phyloP scores from a whole-genome alignment of 2,113 vertebrate species.

The Limnothrissa miodon region DNA sequence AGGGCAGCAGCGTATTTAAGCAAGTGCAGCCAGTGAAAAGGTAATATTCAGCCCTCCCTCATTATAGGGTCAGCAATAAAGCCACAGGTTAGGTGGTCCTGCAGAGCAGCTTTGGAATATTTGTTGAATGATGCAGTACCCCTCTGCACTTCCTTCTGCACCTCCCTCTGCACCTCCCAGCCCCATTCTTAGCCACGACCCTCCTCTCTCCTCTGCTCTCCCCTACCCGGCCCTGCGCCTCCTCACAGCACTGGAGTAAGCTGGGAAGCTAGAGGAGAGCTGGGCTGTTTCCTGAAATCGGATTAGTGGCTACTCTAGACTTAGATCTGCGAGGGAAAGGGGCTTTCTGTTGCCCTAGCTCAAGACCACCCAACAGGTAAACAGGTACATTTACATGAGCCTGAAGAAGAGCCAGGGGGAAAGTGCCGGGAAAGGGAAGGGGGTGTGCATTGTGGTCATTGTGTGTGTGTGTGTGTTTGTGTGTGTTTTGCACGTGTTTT shows the following conservation, averaged over 20 bases:
- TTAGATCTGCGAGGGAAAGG: constrained; percentile 68
- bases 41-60: constrained; percentile 75
- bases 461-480: background rate
- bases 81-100: constrained; percentile 72
- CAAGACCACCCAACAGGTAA: constrained; percentile 81
- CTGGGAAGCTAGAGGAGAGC: constrained; percentile 57
- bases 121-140: constrained; percentile 71
- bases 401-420: constrained; percentile 36
- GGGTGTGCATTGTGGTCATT: constrained; percentile 33
- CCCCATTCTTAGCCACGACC: constrained; percentile 39
- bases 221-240: constrained; percentile 41
- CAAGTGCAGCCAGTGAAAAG: constrained; percentile 73
- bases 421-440: constrained; percentile 47
- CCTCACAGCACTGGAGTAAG: constrained; percentile 61
- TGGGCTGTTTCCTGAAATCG: constrained; percentile 79
- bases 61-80: constrained; percentile 76
- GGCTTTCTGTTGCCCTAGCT: constrained; percentile 69
- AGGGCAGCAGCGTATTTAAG: constrained; percentile 71
- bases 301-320: constrained; percentile 81
- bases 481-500: background rate
- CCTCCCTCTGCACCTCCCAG: constrained; percentile 44
- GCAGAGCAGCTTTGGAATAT: constrained; percentile 69
- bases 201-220: constrained; percentile 38
- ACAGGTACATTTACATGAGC: constrained; percentile 72
- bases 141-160: constrained; percentile 41